Evolutionary conservation across 1,140 invertebrate species (phyloP).

Genomic region (Ceratina australensis): DNA sequence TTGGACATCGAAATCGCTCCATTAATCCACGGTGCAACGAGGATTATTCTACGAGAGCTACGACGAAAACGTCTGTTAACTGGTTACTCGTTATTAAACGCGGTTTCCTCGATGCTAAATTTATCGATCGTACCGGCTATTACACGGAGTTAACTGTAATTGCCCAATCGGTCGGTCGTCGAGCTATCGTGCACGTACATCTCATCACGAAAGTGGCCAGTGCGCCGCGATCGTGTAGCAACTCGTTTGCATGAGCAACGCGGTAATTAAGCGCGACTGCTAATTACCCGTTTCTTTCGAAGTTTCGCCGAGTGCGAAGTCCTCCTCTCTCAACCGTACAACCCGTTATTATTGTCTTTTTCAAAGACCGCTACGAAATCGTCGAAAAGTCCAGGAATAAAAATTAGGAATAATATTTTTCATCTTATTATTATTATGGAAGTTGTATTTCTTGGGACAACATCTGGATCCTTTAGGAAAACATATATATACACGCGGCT

Average conservation of each 20-base stretch:
- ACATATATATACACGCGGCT: constrained; percentile 43
- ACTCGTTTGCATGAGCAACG: constrained; percentile 55
- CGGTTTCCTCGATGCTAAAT: no score
- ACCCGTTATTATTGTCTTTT: no score
- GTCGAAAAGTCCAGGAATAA: no score
- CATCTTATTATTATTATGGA: no score
- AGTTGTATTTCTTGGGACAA: neutral
- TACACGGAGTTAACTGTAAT: constrained; percentile 47
- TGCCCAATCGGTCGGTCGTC: constrained; percentile 50
- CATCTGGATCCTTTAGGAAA: constrained; percentile 39
- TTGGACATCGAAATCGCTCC: constrained; percentile 52
- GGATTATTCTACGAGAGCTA: no score
- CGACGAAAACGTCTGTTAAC: no score
- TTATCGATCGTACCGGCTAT: neutral
- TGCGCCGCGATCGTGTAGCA: constrained; percentile 41
- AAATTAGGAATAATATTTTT: no score
- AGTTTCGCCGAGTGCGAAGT: neutral
- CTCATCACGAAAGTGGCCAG: constrained; percentile 55
- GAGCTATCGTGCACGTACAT: constrained; percentile 61
- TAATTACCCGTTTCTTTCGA: constrained; percentile 40
- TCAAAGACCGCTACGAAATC: no score
- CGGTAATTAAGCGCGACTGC: constrained; percentile 45
- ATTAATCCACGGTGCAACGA: constrained; percentile 44
- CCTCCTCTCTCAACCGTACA: no score
- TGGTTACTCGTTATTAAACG: no score